Base-by-base conservation (phyloP, 2,888 invertebrate species). In the Diogma glabrata region DNA sequence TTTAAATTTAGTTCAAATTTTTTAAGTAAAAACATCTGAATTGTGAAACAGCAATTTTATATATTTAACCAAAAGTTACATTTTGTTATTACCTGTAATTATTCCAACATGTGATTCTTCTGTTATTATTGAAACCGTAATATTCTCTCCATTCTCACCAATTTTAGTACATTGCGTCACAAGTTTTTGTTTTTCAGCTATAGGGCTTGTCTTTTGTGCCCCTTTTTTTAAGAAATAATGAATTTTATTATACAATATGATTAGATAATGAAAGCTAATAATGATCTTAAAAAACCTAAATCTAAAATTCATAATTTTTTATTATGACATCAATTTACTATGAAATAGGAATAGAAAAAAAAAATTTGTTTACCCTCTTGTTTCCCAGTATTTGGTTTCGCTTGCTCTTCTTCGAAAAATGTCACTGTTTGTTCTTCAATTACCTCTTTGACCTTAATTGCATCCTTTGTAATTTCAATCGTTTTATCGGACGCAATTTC, bases 71-170 rank as follows among this genome's bases (percentile, higher is more conserved):
- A 43, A 43, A 7, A 14, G 23, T 22, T 43, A 43, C 22, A 43
- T 22, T 43, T n/a, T 43, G 22, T 43, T 72, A n/a, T 74, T 75
- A 80, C 80, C 80, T 78, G 78, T 72, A 55, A 79, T 69, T 57
- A 77, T 75, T 56, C 78, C 77, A 66, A 78, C 78, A 61, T 80
- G 78, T 56, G 77, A 77, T 58, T 72, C 74, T 58, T 75, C 74
- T 58, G 79, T 79, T 71, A 77, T 79, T 63, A 78, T 76, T 33
- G 70, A 69, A 57, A 72, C 69, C 14, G 69, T 70, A 53, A 72
- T 65, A 23, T 65, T 67, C 57, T 71, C 70, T 53, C 66, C 70
- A 51, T 58, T 58, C 46, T 65, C 63, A 52, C 66, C 67, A 24
- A 58, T 52, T 53, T 57, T 57, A 55, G 64, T 60, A 26, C 69